Percentiles rank a stretch among this genome's conserved stretches.
Evolutionary conservation across 2,888 invertebrate species (phyloP).

Genomic region (Agrotis ipsilon): DNA sequence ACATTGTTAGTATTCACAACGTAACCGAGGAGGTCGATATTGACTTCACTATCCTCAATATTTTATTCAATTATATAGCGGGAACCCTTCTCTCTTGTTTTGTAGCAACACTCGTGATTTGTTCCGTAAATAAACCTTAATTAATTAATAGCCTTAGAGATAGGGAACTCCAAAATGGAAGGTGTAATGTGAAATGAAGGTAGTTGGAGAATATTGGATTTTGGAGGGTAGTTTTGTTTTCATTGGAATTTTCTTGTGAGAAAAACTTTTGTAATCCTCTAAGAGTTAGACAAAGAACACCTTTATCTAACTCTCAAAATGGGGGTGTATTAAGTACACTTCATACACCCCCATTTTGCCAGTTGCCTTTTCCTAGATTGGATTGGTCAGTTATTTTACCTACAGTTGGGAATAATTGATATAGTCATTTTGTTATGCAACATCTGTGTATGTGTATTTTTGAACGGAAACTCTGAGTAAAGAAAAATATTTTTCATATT

Average conservation of each 20-base stretch:
- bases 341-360: too few relatives aligned
- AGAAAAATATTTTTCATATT: neutral
- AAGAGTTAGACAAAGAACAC: too few relatives aligned
- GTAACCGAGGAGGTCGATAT: slow-evolving; percentile 60
- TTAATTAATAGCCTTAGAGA: slow-evolving; percentile 48
- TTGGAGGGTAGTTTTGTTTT: slow-evolving; percentile 9
- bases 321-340: too few relatives aligned
- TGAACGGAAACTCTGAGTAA: neutral
- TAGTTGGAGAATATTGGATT: slow-evolving; percentile 16
- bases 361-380: too few relatives aligned
- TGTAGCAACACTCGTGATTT: slow-evolving; percentile 45
- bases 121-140: slow-evolving; percentile 50
- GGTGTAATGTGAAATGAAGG: slow-evolving; percentile 14
- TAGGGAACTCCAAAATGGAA: neutral
- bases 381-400: too few relatives aligned
- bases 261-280: neutral
- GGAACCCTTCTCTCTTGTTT: slow-evolving; percentile 74
- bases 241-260: neutral
- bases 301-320: too few relatives aligned
- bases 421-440: neutral
- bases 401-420: too few relatives aligned
- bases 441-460: neutral
- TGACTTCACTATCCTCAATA: slow-evolving; percentile 77
- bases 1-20: slow-evolving; percentile 61
- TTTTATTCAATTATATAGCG: slow-evolving; percentile 86